Percentiles rank a stretch among this genome's conserved stretches.
phyloP scores from a whole-genome alignment of 2,888 invertebrate genomes.

The Drosophila recens region DNA sequence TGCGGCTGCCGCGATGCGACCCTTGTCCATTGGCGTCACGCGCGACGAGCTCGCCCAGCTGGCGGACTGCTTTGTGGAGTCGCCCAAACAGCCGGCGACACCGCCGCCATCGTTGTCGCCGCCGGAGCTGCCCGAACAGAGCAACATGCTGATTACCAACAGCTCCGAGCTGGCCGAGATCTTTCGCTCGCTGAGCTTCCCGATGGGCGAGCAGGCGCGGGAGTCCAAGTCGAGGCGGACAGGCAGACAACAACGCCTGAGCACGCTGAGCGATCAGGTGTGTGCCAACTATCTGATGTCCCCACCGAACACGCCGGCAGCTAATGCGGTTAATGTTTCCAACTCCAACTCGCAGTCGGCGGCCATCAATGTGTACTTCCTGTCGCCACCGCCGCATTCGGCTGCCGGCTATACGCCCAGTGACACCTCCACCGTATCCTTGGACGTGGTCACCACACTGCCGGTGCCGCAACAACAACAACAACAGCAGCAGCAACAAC shows the following conservation, averaged over 20 bases:
- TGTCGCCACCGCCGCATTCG: constrained; percentile 83
- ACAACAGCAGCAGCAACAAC: constrained; percentile 38
- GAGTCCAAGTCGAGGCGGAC: constrained; percentile 54
- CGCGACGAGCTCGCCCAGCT: constrained; percentile 75
- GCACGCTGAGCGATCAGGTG: constrained; percentile 84
- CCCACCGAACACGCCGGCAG: constrained; percentile 84
- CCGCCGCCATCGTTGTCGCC: constrained; percentile 84
- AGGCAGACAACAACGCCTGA: constrained; percentile 77
- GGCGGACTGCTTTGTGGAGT: constrained; percentile 75
- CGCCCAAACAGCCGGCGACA: constrained; percentile 78
- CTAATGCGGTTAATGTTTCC: constrained; percentile 14
- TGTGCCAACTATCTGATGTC: constrained; percentile 83
- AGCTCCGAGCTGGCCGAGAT: constrained; percentile 83
- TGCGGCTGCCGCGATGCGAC: constrained; percentile 3
- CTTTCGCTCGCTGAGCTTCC: constrained; percentile 84
- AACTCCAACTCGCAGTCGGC: constrained; percentile 58
- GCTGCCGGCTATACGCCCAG: constrained; percentile 79
- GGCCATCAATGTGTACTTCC: constrained; percentile 84
- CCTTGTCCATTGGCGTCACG: constrained; percentile 32
- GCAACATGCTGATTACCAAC: constrained; percentile 80
- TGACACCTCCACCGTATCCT: constrained; percentile 84
- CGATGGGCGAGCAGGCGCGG: constrained; percentile 72
- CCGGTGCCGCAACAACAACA: constrained; percentile 66
- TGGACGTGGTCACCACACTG: constrained; percentile 83
- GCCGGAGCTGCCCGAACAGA: constrained; percentile 81